Evolutionary conservation across 2,888 invertebrate species (phyloP).

Genomic region (Notodonta dromedarius): DNA sequence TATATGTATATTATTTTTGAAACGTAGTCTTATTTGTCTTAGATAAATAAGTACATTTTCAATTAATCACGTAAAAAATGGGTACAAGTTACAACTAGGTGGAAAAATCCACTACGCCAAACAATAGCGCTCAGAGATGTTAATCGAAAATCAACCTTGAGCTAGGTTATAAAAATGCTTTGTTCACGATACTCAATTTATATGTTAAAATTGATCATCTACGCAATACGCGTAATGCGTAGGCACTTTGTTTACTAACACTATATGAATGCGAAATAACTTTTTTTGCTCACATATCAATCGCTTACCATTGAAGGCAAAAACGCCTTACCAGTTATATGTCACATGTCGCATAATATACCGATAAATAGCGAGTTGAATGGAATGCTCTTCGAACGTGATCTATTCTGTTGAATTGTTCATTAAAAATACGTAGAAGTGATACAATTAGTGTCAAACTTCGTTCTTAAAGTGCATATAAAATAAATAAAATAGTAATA

Average conservation of each 20-base stretch:
- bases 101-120: slow-evolving; percentile 23
- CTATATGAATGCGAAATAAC: slow-evolving; percentile 55
- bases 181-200: slow-evolving; percentile 46
- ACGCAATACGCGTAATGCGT: slow-evolving; percentile 49
- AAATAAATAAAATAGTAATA: not conserved
- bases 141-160: slow-evolving; percentile 42
- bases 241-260: slow-evolving; percentile 61
- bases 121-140: slow-evolving; percentile 19
- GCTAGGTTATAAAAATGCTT: slow-evolving; percentile 36
- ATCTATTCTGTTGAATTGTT: slow-evolving; percentile 17
- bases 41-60: not conserved
- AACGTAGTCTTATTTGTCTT: no score
- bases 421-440: slow-evolving; percentile 32
- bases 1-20: no score
- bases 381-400: slow-evolving; percentile 44
- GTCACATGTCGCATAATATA: slow-evolving; percentile 69
- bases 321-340: slow-evolving; percentile 64
- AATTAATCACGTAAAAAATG: not conserved
- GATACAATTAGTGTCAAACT: slow-evolving; percentile 17
- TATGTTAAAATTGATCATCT: slow-evolving; percentile 46
- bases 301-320: slow-evolving; percentile 61
- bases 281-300: slow-evolving; percentile 60
- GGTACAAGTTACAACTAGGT: slow-evolving; percentile 20
- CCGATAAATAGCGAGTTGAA: slow-evolving; percentile 52
- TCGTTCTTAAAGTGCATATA: slow-evolving; percentile 25